These are phyloP conservation scores for Siphlonurus alternatus DNA, from an alignment of 2,888 invertebrate species.

Conservation along the genomic window DNA sequence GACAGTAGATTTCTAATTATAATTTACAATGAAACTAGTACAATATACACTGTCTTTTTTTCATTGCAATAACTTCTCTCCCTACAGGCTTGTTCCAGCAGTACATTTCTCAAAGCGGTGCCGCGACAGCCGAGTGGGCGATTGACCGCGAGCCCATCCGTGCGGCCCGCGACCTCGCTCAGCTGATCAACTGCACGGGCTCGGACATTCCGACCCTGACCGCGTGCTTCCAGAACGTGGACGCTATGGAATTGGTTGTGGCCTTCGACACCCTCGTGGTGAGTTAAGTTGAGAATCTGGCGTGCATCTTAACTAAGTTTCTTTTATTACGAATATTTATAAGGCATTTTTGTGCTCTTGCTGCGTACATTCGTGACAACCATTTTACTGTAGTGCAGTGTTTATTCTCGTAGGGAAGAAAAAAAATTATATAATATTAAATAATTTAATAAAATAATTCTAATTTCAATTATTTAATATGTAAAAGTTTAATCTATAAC, in stretches of 20 bases:
- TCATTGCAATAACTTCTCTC: too few relatives aligned
- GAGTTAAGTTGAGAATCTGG: neutral
- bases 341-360: too few relatives aligned
- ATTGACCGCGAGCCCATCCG: constrained; percentile 24
- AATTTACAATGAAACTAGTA: too few relatives aligned
- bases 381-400: too few relatives aligned
- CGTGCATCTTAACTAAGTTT: neutral
- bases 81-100: constrained; percentile 30
- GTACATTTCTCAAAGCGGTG: constrained; percentile 35
- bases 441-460: too few relatives aligned
- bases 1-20: too few relatives aligned
- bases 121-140: constrained; percentile 31
- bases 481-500: too few relatives aligned
- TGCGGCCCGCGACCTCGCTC: constrained; percentile 25
- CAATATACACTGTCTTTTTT: too few relatives aligned
- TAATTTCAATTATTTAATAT: too few relatives aligned
- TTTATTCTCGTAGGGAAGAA: too few relatives aligned
- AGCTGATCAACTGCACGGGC: constrained; percentile 23
- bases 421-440: too few relatives aligned
- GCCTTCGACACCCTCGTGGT: constrained; percentile 22
- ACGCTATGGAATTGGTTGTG: constrained; percentile 23
- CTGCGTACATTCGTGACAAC: too few relatives aligned
- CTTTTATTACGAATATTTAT: neutral
- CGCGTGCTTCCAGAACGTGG: constrained; percentile 23
- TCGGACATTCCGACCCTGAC: constrained; percentile 21